Percentiles rank a stretch among this genome's conserved stretches.
These are phyloP conservation scores for Ladona fulva DNA, from an alignment of 1,140 invertebrate genomes.

Conservation along the genomic window DNA sequence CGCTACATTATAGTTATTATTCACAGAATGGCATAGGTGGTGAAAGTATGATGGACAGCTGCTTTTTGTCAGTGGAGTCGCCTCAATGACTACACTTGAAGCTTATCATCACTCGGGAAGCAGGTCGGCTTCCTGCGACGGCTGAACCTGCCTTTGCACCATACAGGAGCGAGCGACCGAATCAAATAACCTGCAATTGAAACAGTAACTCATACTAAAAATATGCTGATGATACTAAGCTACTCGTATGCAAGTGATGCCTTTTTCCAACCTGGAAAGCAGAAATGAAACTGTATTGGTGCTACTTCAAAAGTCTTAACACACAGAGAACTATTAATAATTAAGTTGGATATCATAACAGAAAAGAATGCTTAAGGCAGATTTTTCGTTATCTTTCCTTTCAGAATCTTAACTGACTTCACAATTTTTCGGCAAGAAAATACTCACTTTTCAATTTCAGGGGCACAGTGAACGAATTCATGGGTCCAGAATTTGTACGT, in stretches of 20 bases:
- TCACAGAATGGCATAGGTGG: neutral
- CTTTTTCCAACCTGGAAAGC: conserved; percentile 1
- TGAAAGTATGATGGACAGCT: neutral
- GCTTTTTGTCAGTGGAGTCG: neutral
- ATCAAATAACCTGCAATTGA: conserved; percentile 69
- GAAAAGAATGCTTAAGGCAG: too few relatives aligned
- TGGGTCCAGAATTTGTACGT: conserved; percentile 99
- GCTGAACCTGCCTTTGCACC: conserved; percentile 63
- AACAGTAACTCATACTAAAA: conserved; percentile 26
- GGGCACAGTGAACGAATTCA: conserved; percentile 97
- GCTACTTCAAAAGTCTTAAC: neutral
- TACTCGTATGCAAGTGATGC: conserved; percentile 8
- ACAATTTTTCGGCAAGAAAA: neutral
- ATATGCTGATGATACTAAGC: neutral
- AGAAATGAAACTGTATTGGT: conserved; percentile 17
- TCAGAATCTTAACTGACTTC: too few relatives aligned
- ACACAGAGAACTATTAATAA: conserved; percentile 24
- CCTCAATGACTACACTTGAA: conserved; percentile 1
- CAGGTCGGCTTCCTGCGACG: conserved; percentile 45
- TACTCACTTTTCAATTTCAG: conserved; percentile 94
- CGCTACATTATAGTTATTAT: conserved; percentile 14
- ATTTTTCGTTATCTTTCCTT: too few relatives aligned
- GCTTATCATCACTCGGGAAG: neutral
- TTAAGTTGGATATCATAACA: conserved; percentile 17
- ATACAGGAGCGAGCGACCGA: conserved; percentile 90